These are phyloP conservation scores for Coregonus sp. DNA, from an alignment of 2,797 vertebrate genomes.

Conservation along the genomic window DNA sequence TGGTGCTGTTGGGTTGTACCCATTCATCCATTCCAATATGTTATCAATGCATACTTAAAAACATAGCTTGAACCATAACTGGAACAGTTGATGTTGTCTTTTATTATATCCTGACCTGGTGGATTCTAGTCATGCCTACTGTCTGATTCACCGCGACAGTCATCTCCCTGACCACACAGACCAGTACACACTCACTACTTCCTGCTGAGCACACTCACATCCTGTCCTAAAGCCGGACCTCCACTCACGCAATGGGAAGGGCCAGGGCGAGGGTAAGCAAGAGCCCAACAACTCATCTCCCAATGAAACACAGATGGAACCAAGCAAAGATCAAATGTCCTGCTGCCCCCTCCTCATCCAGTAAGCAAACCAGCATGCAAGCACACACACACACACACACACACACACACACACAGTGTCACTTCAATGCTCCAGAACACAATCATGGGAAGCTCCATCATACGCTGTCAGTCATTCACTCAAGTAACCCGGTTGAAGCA, in stretches of 20 bases:
- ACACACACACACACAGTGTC: background rate
- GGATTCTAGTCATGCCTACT: slow-evolving; percentile 19
- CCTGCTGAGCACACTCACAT: slow-evolving; percentile 52
- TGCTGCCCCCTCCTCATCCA: background rate
- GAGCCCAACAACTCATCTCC: background rate
- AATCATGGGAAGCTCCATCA: background rate
- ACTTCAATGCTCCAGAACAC: background rate
- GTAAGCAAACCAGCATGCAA: background rate
- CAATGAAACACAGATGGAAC: background rate
- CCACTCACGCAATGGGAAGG: background rate
- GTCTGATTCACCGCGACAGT: slow-evolving; percentile 64
- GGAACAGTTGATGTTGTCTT: background rate
- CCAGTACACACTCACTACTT: too few relatives aligned
- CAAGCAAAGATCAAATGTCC: background rate
- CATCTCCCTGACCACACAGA: background rate
- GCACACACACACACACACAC: background rate
- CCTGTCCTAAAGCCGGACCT: slow-evolving; percentile 24
- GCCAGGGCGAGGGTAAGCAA: background rate
- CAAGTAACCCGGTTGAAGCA: too few relatives aligned
- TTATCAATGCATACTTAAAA: background rate
- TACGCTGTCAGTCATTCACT: too few relatives aligned
- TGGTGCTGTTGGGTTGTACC: background rate
- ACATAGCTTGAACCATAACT: background rate
- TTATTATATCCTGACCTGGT: background rate
- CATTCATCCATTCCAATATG: background rate